Base-by-base conservation (phyloP, 2,797 vertebrate species). In the Lerista edwardsae region DNA sequence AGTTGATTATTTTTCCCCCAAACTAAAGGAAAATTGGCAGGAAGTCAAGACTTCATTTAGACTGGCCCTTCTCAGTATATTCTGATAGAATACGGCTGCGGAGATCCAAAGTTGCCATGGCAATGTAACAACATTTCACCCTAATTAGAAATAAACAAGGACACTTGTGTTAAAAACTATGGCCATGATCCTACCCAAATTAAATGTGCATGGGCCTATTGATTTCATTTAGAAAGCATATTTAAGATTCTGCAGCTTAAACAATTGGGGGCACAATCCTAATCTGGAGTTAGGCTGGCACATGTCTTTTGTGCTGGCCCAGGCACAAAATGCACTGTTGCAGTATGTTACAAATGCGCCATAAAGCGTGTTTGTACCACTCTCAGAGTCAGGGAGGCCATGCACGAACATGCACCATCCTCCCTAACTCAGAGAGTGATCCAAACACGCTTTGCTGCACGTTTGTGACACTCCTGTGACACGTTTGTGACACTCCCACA, bases 1-100 rank as follows among this genome's bases (percentile, higher is more conserved):
- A 69, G 71, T 69, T 36, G 72, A 51, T 83, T 47, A 79, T 83
- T 31, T 34, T 64, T 47, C 19, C 59, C 59, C 44, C 44, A 31
- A 11, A 9, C 55, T 31, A 87, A 64, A 84, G 77, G 51, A 81
- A 80, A 75, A 69, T 64, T 84, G 86, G 86, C 82, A 84, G 57
- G 64, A 71, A 80, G 57, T 87, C 82, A 83, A 51, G 71, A 51
- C 39, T 79, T 83, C 51, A 39, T 61, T 47, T 79, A 75, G 69
- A 51, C 55, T 69, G 86, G 72, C 51, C 41, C 41, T 51, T 75
- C 41, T 80, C 77, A 55, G 51, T 62, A 31, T 80, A 21, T 80
- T 84, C 86, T 71, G 55, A 80, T 83, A 72, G 55, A 84, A 80
- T 80, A 71, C 82, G 41, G 55, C 64, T 75, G 77, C 21, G 47